A percentile compares a stretch with the other conserved stretches of the same genome.
These are phyloP conservation scores for Lamprotornis superbus DNA, from an alignment of 2,113 vertebrate genomes.

Conservation along the genomic window DNA sequence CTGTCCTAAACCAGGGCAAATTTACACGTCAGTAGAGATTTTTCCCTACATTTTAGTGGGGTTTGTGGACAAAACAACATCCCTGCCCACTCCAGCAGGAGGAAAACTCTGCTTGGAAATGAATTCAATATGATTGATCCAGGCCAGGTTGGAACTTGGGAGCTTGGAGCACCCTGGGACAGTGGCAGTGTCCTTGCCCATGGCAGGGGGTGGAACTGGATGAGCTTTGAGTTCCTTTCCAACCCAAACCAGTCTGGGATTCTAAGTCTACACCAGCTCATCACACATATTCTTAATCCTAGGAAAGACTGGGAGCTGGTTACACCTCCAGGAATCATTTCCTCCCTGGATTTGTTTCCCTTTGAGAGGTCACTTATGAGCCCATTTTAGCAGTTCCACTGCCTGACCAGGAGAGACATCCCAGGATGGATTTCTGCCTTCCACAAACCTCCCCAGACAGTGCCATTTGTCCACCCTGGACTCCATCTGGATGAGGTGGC, in stretches of 20 bases:
- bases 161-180: not conserved
- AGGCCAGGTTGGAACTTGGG: not conserved
- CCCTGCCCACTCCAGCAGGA: not conserved
- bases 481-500: not conserved
- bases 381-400: accelerated
- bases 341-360: not conserved
- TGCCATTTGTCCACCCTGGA: not conserved
- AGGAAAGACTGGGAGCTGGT: not conserved
- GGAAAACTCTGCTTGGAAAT: not conserved
- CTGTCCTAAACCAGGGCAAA: not conserved
- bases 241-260: not conserved
- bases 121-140: not conserved
- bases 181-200: not conserved
- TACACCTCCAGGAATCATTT: not conserved
- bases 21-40: accelerated
- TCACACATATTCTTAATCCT: not conserved
- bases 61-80: not conserved
- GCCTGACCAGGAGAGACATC: not conserved
- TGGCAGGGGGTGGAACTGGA: not conserved
- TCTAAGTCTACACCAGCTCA: not conserved
- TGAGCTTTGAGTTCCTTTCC: not conserved
- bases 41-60: not conserved
- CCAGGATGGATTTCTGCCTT: not conserved
- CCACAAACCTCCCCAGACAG: not conserved
- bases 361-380: not conserved